Evolutionary conservation across 2,797 vertebrate species (phyloP), one percentile per base, ranked within the genome.

Genomic region (Otolemur crassicaudatus): DNA sequence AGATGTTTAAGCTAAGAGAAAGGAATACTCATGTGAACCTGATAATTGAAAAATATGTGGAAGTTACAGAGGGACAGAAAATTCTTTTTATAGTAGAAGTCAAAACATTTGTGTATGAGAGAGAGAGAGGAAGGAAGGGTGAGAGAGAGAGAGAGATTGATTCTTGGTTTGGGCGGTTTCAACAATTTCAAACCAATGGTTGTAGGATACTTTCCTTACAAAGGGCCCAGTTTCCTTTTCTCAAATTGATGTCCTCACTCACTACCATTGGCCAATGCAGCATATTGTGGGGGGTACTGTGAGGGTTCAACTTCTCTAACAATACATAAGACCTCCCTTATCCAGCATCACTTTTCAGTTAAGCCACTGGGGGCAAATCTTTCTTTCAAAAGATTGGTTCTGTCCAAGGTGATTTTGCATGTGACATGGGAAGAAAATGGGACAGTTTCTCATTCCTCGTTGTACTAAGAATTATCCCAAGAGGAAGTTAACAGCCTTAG

Each of bases 281-380:
- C 16, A 9, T 12, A 17, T 13, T 25, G 6, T n/a, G 40, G 65
- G 40, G 65, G 17, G 5, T n/a, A 10, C 56, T 82, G 20, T 65
- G 5, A 75, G 8, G 7, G 20, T 40, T 20, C 8, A 22, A 12
- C 6, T 20, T 84, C n/a, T 79, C 34, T 27, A 5, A 13, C 12
- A n/a, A 17, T 25, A 63, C 29, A 1, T 5, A 43, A 56, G 17
- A 40, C 49, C 13, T 5, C 17, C 7, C 58, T 86, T 56, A 40
- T 20, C 12, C 19, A 49, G 14, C 27, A 29, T 90, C 19, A 27
- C 4, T 53, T 69, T 77, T 85, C 31, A 60, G 27, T 76, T 60
- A 65, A 16, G 16, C 53, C 58, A 2, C 7, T 3, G 29, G 76
- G n/a, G 0, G 1, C 5, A 25, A 82, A 53, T 8, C 1, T n/a